These are phyloP conservation scores for Mycteria americana DNA, from an alignment of 2,797 vertebrate genomes.

Conservation along the genomic window DNA sequence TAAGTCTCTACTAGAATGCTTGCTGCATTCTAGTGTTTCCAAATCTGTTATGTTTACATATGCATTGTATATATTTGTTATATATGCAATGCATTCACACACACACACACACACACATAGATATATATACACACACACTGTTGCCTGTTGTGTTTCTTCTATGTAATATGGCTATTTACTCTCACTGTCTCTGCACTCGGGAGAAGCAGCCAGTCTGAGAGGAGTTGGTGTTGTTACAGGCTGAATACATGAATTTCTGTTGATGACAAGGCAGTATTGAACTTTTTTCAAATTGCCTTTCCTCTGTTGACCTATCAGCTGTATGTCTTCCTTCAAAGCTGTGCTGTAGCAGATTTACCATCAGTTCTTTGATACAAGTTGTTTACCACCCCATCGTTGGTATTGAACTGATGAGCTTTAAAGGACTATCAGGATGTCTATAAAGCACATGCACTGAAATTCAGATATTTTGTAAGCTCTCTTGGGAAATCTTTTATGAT, in stretches of 20 bases:
- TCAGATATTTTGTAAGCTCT: not conserved
- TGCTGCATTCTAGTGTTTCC: not conserved
- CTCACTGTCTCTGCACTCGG: not conserved
- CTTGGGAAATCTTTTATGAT: not conserved
- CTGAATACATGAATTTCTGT: not conserved
- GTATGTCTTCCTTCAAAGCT: not conserved
- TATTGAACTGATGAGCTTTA: not conserved
- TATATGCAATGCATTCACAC: not conserved
- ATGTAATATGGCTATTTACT: not conserved
- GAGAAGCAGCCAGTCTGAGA: not conserved
- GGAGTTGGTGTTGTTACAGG: not conserved
- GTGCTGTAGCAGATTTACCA: not conserved
- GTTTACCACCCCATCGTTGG: not conserved
- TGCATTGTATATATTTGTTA: not conserved
- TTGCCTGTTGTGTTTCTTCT: not conserved
- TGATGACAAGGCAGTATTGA: not conserved
- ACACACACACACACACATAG: fast-evolving
- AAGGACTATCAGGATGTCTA: not conserved
- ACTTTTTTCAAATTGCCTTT: not conserved
- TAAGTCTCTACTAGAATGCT: not conserved
- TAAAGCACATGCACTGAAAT: not conserved
- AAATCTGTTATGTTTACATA: not conserved
- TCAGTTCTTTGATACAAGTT: not conserved
- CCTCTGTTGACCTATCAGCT: not conserved
- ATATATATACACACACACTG: not conserved